Evolutionary conservation across 1,140 invertebrate genomes (phyloP).

Genomic region (Drosophila athabasca): DNA sequence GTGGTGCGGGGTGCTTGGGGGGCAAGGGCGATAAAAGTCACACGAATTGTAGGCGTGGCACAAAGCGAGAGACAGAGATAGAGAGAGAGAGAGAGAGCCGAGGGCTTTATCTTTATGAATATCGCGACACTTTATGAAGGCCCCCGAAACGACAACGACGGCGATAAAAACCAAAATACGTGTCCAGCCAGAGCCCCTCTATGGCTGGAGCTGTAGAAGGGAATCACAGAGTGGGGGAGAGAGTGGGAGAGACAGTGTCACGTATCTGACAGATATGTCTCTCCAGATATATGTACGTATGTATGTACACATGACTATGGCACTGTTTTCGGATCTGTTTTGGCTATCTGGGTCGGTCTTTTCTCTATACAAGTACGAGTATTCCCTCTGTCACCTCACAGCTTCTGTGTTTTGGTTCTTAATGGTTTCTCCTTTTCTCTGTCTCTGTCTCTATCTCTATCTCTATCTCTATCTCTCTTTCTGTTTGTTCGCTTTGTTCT

Average conservation of each 20-base stretch:
- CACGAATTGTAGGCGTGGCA: slow-evolving; percentile 9
- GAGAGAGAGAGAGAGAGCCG: slow-evolving; percentile 13
- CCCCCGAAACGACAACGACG: slow-evolving; percentile 48
- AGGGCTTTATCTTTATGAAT: slow-evolving; percentile 66
- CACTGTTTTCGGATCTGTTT: slow-evolving; percentile 9
- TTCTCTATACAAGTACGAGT: neutral
- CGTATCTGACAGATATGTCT: slow-evolving; percentile 51
- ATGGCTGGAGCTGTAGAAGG: neutral
- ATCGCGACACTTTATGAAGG: slow-evolving; percentile 68
- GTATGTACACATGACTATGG: neutral
- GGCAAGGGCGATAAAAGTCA: slow-evolving; percentile 45
- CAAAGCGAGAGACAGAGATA: neutral
- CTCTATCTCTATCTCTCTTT: slow-evolving; percentile 17
- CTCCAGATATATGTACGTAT: neutral
- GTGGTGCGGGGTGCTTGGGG: neutral
- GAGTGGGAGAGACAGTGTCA: slow-evolving; percentile 26
- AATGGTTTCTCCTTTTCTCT: slow-evolving; percentile 16
- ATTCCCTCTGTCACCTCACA: slow-evolving; percentile 28
- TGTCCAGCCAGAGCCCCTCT: slow-evolving; percentile 26
- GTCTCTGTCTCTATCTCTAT: slow-evolving; percentile 14
- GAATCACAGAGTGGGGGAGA: neutral
- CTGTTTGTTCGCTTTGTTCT: slow-evolving; percentile 9
- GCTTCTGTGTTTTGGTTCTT: too few relatives aligned
- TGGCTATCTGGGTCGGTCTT: slow-evolving; percentile 3
- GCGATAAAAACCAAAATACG: slow-evolving; percentile 49